Evolutionary conservation across 2,888 invertebrate genomes (phyloP).

Genomic region (Nephrocerus scutellatus): DNA sequence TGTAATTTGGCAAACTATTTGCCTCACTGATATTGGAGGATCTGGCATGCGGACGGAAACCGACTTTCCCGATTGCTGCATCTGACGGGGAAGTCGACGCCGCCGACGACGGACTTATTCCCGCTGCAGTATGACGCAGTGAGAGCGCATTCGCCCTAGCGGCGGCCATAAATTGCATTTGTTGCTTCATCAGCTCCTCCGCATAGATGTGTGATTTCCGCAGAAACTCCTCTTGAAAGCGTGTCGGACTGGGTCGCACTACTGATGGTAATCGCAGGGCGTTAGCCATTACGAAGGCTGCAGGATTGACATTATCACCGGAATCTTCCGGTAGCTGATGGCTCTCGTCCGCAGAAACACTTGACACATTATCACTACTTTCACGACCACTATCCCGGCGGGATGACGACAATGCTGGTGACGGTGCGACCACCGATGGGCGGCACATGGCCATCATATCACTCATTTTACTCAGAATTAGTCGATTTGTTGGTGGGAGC

Average conservation of each 20-base stretch:
- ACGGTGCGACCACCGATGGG: too few species aligned
- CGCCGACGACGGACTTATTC: too few species aligned
- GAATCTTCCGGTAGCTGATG: constrained; percentile 1
- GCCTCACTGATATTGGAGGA: not conserved
- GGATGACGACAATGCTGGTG: too few species aligned
- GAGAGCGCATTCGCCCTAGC: constrained; percentile 43
- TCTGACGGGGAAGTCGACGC: not conserved
- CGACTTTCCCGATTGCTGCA: constrained; percentile 17
- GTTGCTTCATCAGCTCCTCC: constrained; percentile 47
- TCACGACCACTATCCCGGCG: constrained; percentile 21
- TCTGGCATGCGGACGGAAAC: constrained; percentile 26
- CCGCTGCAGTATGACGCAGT: too few species aligned
- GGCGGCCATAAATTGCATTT: constrained; percentile 48
- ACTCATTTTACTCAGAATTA: constrained; percentile 23
- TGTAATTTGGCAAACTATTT: constrained; percentile 26
- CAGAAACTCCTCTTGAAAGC: constrained; percentile 46
- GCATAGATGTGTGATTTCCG: constrained; percentile 47
- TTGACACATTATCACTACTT: constrained; percentile 24
- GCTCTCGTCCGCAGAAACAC: constrained; percentile 21
- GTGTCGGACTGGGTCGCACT: constrained; percentile 29
- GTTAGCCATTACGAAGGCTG: constrained; percentile 30
- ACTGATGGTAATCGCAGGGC: constrained; percentile 30
- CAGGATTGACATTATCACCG: constrained; percentile 17
- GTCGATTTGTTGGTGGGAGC: constrained; percentile 23
- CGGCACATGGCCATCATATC: constrained; percentile 28